Conservation (phyloP, 2,113 vertebrate species). For the Syrrhaptes paradoxus region DNA sequence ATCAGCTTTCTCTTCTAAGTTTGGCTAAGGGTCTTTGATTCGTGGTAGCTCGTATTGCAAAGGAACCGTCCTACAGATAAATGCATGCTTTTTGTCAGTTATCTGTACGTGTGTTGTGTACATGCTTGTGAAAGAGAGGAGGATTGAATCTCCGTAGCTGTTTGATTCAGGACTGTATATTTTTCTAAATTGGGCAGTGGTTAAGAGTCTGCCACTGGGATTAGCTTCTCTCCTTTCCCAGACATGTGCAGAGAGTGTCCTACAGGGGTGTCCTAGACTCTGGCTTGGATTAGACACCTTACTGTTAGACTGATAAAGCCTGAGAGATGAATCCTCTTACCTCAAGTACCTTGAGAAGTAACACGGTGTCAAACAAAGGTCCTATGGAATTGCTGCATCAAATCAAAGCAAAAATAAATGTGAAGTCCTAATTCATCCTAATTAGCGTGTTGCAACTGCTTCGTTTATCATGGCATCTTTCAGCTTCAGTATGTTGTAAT, state of each 20-base stretch:
- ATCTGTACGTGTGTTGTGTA: background rate
- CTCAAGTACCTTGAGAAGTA: background rate
- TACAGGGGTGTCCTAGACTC: background rate
- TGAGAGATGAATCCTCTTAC: conserved; percentile 9
- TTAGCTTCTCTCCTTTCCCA: background rate
- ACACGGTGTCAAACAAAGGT: background rate
- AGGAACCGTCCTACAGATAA: background rate
- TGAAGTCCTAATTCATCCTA: background rate
- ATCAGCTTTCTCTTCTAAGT: background rate
- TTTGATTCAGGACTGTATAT: background rate
- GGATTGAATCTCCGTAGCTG: background rate
- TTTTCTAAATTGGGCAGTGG: background rate
- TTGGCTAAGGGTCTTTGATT: background rate
- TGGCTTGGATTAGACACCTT: background rate
- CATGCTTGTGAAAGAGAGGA: fast-evolving
- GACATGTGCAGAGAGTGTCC: background rate
- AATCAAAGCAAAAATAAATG: background rate
- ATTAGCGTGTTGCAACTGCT: background rate
- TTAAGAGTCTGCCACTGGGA: background rate
- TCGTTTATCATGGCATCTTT: conserved; percentile 6
- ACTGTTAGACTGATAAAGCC: background rate
- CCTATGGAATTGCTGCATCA: background rate
- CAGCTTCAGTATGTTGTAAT: background rate
- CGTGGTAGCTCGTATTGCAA: background rate
- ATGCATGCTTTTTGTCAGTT: background rate